Base-by-base conservation (phyloP, 2,113 vertebrate genomes). In the Pomatorhinus ruficollis region DNA sequence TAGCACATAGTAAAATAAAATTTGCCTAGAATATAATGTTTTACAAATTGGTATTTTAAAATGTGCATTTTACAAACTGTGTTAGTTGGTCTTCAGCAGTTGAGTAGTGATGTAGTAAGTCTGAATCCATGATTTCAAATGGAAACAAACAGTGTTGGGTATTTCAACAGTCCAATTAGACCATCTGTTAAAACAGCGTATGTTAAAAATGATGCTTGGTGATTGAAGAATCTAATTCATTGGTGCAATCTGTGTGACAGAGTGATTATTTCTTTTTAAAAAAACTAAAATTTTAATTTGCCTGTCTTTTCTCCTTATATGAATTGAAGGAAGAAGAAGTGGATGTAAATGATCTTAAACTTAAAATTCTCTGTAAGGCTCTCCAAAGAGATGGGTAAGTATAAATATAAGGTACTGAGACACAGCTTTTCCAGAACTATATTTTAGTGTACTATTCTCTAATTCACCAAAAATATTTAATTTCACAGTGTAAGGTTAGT, bases 301-400 rank as follows among this genome's bases (percentile, higher is more conserved):
- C 21, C 56, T 80, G 56, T 90, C 30, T 90, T 81, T 95, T 78
- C 49, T 95, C 66, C 40, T 63, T 68, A 78, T 8, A 12, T 68
- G 25, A 76, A 89, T 12, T 95, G 25, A 96, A 98, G 98, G 98
- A 98, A 28, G 98, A 98, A 59, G 97, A 98, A 12, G 97, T 98
- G 71, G 97, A 99, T 95, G 96, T 98, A 64, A 98, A 99, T 28
- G 83, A 97, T 25, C 97, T 99, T 49, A 99, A 99, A 93, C 98
- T 99, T 88, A 98, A 99, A 96, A 99, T 99, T 97, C 98, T 99
- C 50, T 98, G 98, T 96, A 98, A 98, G 97, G 99, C 98, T 28
- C 98, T 99, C 44, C 98, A 96, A 84, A 99, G 98, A 97, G 99
- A 99, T 71, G 97, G 98, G 99, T 99, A 97, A 97, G 99, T 50